These are phyloP conservation scores for Yponomeuta malinellus DNA, from an alignment of 2,888 invertebrate genomes.

Conservation along the genomic window DNA sequence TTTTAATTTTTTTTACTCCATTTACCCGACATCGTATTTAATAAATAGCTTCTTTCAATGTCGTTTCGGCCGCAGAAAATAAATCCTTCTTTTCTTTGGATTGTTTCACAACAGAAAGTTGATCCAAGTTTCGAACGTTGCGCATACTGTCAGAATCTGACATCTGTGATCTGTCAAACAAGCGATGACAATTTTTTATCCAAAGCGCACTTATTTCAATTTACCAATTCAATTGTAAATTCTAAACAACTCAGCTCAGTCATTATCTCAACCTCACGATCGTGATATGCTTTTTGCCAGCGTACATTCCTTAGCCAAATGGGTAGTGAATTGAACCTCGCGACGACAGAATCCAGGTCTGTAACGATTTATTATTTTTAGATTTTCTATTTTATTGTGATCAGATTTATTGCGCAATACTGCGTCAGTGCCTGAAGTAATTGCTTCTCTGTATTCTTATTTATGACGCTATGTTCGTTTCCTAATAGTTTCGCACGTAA, in stretches of 20 bases:
- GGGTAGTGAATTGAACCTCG: constrained; percentile 61
- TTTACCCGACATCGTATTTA: too few species aligned
- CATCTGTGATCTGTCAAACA: background rate
- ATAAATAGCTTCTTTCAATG: too few species aligned
- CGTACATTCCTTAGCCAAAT: constrained; percentile 36
- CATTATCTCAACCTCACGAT: background rate
- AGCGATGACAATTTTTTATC: background rate
- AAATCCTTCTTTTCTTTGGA: background rate
- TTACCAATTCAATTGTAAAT: background rate
- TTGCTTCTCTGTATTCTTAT: constrained; percentile 5
- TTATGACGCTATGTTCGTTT: constrained; percentile 19
- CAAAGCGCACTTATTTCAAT: background rate
- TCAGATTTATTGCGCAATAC: constrained; percentile 33
- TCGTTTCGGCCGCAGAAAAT: too few species aligned
- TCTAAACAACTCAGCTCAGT: background rate
- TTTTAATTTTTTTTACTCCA: too few species aligned
- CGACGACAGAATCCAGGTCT: constrained; percentile 56
- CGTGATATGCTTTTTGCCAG: constrained; percentile 14
- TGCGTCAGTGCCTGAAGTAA: background rate
- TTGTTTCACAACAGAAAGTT: background rate
- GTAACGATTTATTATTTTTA: constrained; percentile 17
- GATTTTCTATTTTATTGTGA: constrained; percentile 22
- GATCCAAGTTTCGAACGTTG: background rate
- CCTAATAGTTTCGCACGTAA: background rate
- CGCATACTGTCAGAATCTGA: background rate